phyloP scores from a whole-genome alignment of 2,888 invertebrate genomes.

The Ophonus ardosiacus region DNA sequence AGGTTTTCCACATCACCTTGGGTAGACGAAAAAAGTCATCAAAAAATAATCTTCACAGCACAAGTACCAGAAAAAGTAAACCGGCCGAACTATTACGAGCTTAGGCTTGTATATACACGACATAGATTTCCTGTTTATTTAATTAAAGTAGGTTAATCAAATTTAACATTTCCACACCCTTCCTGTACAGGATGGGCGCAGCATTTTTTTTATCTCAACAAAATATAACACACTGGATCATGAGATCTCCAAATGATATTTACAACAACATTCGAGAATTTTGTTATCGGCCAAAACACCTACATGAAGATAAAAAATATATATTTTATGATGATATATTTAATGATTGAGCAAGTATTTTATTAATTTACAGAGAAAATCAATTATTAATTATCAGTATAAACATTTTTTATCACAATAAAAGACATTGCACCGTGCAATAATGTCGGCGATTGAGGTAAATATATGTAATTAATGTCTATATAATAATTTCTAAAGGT shows the following conservation, averaged over 20 bases:
- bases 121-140: constrained; percentile 23
- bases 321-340: background rate
- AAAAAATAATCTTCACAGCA: too few species aligned
- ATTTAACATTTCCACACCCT: constrained; percentile 1
- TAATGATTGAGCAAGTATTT: background rate
- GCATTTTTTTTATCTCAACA: background rate
- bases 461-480: background rate
- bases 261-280: background rate
- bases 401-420: background rate
- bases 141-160: constrained; percentile 12
- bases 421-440: background rate
- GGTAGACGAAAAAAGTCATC: too few species aligned
- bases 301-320: background rate
- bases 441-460: background rate
- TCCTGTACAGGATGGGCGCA: background rate
- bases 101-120: background rate
- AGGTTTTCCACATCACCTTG: too few species aligned
- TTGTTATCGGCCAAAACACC: background rate
- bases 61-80: too few species aligned
- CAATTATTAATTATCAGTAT: background rate
- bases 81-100: too few species aligned
- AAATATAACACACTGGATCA: background rate
- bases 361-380: constrained; percentile 11
- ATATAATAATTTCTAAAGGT: background rate
- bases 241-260: constrained; percentile 16